Conservation (phyloP, 2,113 vertebrate species). For the Cariama cristata region DNA sequence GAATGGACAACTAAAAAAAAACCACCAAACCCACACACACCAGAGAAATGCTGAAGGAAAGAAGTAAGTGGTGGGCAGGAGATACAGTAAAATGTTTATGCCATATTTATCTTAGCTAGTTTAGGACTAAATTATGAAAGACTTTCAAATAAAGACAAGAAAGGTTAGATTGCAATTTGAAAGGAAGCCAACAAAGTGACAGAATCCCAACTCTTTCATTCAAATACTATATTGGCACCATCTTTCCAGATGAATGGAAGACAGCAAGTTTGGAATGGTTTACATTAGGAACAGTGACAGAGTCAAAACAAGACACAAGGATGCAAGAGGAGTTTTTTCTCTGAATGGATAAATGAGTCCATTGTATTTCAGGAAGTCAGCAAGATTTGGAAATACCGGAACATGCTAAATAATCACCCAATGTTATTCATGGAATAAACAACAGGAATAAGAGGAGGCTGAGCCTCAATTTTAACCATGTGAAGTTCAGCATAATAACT, state of each 20-base stretch:
- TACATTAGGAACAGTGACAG: background rate
- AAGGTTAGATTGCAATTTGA: background rate
- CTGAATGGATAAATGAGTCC: background rate
- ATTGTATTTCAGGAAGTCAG: background rate
- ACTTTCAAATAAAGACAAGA: background rate
- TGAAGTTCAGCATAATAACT: background rate
- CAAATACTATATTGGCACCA: background rate
- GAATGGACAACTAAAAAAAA: background rate
- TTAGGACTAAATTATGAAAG: background rate
- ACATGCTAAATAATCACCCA: background rate
- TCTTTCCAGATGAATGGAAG: background rate
- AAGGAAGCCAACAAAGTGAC: background rate
- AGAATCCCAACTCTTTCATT: background rate
- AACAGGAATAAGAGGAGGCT: background rate
- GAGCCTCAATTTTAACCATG: background rate
- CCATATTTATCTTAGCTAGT: background rate
- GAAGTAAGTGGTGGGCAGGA: background rate
- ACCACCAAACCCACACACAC: background rate
- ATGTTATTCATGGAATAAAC: background rate
- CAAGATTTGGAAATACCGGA: background rate
- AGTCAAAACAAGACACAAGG: background rate
- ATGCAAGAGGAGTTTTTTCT: background rate
- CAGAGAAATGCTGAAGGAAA: background rate
- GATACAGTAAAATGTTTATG: background rate
- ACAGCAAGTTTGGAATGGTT: background rate